Evolutionary conservation across 2,113 vertebrate species (phyloP), one percentile per base, ranked within the genome.

Genomic region (Sinocyclocheilus anophthalmus): DNA sequence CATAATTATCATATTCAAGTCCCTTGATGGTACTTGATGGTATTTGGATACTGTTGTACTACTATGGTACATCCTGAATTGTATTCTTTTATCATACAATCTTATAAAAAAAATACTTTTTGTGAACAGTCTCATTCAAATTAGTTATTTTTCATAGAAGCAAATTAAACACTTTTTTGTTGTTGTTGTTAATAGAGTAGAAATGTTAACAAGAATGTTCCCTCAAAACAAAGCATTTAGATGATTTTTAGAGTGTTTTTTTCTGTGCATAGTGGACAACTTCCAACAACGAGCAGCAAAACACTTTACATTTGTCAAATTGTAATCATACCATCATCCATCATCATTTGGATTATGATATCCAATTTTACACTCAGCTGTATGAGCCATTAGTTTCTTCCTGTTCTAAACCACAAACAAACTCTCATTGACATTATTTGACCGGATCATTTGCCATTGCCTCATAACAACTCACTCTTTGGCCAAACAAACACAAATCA

Each of bases 351-450:
- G 48, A 72, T 59, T 33, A 50, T 70, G 57, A 76, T 76, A 65
- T 84, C 30, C 57, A 84, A 10, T 76, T 76, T 76, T 84, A 63
- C 72, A 63, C 57, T 45, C 57, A 77, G 42, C 39, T 50, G 45
- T 65, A 30, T 55, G 22, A 42, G 13, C 8, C 61, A 82, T 69
- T 70, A 50, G 63, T 24, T 30, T 30, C 24, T 67, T 30, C n/a
- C 63, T 33, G 61, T 70, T 67, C n/a, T 50, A 69, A 81, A 81
- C 78, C 42, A 30, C 65, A 82, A 82, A 65, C 59, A 30, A 50
- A 83, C 81, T 70, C 48, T 72, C 81, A 72, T 57, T 55, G 81
- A 83, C 26, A 72, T 83, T 39, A 72, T 69, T 57, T 55, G 81
- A 69, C 26, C 5, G 14, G 45, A 70, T 83, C 42, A 83, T 55